Conservation (phyloP, 2,888 invertebrate species). For the Pseudococcus viburni region DNA sequence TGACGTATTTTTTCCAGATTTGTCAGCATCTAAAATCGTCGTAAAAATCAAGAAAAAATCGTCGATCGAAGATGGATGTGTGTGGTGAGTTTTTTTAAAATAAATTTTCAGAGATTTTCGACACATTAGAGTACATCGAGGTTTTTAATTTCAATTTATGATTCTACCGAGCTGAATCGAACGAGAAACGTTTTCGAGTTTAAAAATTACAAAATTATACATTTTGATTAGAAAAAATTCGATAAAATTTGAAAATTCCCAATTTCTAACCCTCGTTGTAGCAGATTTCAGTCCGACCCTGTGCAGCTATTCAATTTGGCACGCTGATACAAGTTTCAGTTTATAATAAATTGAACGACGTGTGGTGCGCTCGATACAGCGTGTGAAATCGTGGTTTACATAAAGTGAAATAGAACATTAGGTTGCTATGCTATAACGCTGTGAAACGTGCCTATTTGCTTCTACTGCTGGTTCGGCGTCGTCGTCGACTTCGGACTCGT, state of each 20-base stretch:
- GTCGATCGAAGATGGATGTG: no score
- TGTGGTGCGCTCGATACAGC: constrained; percentile 11
- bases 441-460: constrained; percentile 29
- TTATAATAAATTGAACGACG: background rate
- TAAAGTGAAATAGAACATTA: constrained; percentile 48
- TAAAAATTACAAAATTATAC: no score
- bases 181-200: background rate
- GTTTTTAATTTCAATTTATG: no score
- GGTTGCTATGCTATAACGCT: constrained; percentile 37
- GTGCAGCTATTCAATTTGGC: background rate
- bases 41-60: no score
- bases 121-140: no score
- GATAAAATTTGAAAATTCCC: background rate
- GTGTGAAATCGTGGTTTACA: constrained; percentile 43
- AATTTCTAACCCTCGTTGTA: background rate
- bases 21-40: no score
- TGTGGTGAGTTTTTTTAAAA: no score
- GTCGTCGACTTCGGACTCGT: background rate
- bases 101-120: no score
- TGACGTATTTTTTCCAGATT: no score
- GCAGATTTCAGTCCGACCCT: background rate
- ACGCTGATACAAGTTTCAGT: background rate
- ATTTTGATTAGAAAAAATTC: no score
- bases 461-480: background rate
- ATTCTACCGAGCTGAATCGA: no score